Percentiles rank a stretch among this genome's conserved stretches.
phyloP scores from a whole-genome alignment of 2,888 invertebrate species.

The Cosmia trapezina region DNA sequence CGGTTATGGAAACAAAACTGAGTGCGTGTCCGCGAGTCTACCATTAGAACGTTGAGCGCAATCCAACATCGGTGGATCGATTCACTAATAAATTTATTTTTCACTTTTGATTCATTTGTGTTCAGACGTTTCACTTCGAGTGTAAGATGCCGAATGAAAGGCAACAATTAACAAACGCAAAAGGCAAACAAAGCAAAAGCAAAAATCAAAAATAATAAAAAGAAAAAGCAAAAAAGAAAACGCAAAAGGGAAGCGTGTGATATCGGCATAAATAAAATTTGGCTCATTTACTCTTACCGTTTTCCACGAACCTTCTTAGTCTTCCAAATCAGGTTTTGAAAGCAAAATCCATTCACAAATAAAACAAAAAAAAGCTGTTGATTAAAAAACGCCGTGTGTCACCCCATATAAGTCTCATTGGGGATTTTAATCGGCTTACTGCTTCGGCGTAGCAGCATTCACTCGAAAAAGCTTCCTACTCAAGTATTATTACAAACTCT shows the following conservation, averaged over 20 bases:
- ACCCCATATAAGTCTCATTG: constrained; percentile 76
- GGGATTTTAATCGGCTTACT: constrained; percentile 87
- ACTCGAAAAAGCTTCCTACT: constrained; percentile 80
- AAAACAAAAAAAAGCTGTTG: constrained; percentile 12
- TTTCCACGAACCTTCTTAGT: background rate
- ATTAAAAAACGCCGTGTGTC: constrained; percentile 57
- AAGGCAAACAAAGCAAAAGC: too few species aligned
- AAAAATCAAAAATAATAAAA: too few species aligned
- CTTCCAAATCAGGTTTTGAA: background rate
- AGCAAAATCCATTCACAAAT: background rate
- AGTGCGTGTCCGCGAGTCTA: too few species aligned
- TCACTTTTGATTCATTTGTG: background rate
- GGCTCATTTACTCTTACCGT: background rate
- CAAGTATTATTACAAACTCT: constrained; percentile 75
- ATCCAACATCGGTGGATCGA: background rate
- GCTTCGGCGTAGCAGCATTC: constrained; percentile 77
- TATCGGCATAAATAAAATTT: background rate
- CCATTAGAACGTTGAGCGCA: too few species aligned
- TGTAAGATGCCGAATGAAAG: background rate
- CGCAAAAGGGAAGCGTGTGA: background rate
- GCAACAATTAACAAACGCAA: background rate
- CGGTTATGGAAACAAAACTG: too few species aligned
- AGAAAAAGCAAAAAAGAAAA: too few species aligned
- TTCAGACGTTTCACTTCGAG: background rate
- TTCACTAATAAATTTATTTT: background rate